Percentiles rank a stretch among this genome's conserved stretches.
phyloP scores from a whole-genome alignment of 2,888 invertebrate genomes.

The Lagria hirta region DNA sequence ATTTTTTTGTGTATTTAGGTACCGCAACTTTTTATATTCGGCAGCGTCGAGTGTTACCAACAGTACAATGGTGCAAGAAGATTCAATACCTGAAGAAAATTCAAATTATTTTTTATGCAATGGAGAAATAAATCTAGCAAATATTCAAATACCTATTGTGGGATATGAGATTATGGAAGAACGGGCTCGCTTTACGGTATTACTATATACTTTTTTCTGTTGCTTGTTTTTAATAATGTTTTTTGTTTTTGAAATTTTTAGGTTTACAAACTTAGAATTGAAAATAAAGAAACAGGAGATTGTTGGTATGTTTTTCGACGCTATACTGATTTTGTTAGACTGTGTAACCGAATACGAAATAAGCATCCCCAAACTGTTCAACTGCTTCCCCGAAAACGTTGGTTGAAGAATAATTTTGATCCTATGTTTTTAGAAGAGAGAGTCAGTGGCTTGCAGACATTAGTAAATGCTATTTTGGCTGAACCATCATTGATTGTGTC shows the following conservation, averaged over 20 bases:
- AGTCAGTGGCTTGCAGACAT: slow-evolving; percentile 72
- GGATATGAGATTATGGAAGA: slow-evolving; percentile 93
- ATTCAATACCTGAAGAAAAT: slow-evolving; percentile 40
- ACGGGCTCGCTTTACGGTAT: slow-evolving; percentile 79
- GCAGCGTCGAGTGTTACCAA: slow-evolving; percentile 44
- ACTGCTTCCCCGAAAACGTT: slow-evolving; percentile 80
- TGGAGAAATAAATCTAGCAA: slow-evolving; percentile 39
- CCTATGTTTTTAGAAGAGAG: slow-evolving; percentile 82
- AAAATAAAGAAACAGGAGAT: slow-evolving; percentile 72
- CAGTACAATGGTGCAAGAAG: slow-evolving; percentile 44
- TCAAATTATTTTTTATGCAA: slow-evolving; percentile 39
- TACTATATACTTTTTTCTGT: no score
- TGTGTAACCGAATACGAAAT: slow-evolving; percentile 72
- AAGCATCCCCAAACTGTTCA: slow-evolving; percentile 69
- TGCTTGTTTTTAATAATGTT: no score
- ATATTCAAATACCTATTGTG: slow-evolving; percentile 70
- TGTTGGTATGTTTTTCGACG: slow-evolving; percentile 86
- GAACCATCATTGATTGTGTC: slow-evolving; percentile 62
- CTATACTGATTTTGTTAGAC: slow-evolving; percentile 84
- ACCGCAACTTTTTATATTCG: slow-evolving; percentile 44
- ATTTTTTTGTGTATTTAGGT: no score
- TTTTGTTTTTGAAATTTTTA: no score
- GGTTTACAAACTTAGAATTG: slow-evolving; percentile 75
- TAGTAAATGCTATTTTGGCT: slow-evolving; percentile 75
- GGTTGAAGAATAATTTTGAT: slow-evolving; percentile 88